Conservation (phyloP, 2,113 vertebrate species). For the Sciurus niger region DNA sequence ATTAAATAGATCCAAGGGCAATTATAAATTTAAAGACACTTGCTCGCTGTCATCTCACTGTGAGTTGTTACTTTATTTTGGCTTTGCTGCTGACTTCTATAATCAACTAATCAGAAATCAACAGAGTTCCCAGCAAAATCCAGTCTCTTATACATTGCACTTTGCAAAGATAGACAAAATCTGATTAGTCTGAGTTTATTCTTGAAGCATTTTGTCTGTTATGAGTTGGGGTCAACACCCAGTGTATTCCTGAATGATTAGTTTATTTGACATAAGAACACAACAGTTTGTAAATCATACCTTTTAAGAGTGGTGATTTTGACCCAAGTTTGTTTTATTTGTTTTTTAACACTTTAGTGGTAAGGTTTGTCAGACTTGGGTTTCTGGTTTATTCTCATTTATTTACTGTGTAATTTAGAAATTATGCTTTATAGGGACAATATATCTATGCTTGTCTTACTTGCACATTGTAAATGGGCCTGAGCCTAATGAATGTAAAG, state of each 20-base stretch:
- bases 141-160: background rate
- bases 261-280: slow-evolving; percentile 83
- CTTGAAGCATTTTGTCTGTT: slow-evolving; percentile 12
- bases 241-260: slow-evolving; percentile 80
- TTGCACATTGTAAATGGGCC: slow-evolving; percentile 87
- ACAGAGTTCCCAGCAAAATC: slow-evolving; percentile 38
- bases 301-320: slow-evolving; percentile 84
- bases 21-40: slow-evolving; percentile 85
- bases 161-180: slow-evolving; percentile 35
- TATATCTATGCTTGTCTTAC: slow-evolving; percentile 85
- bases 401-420: slow-evolving; percentile 88
- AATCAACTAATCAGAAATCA: slow-evolving; percentile 73
- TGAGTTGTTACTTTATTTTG: slow-evolving; percentile 74
- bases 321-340: slow-evolving; percentile 68
- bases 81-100: slow-evolving; percentile 70
- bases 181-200: slow-evolving; percentile 8
- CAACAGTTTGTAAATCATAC: slow-evolving; percentile 84
- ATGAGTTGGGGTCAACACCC: slow-evolving; percentile 82
- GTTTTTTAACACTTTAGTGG: slow-evolving; percentile 76
- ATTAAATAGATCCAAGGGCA: slow-evolving; percentile 85
- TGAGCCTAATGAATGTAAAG: slow-evolving; percentile 87
- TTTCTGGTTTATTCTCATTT: slow-evolving; percentile 87
- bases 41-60: slow-evolving; percentile 80
- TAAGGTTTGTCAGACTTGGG: slow-evolving; percentile 83
- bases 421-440: slow-evolving; percentile 85